Evolutionary conservation across 2,888 invertebrate species (phyloP).

Genomic region (Eilema caniola): DNA sequence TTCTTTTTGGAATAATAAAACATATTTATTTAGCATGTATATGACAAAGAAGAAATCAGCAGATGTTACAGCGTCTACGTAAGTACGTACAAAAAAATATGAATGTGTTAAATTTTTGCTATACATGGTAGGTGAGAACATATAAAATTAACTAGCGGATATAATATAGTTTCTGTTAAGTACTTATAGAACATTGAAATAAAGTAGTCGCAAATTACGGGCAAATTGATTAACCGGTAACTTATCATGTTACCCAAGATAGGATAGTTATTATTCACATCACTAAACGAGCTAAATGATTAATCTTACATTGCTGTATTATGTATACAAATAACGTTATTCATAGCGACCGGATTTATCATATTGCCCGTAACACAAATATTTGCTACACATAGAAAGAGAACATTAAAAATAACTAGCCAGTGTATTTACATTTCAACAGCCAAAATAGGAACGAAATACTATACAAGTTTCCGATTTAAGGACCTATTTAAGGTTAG

Average conservation of each 20-base stretch:
- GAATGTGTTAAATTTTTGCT: neutral
- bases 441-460: conserved; percentile 16
- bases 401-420: neutral
- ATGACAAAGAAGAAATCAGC: too few species aligned
- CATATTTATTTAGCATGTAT: too few species aligned
- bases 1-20: too few species aligned
- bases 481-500: neutral
- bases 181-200: neutral
- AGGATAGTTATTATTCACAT: neutral
- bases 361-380: neutral
- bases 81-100: too few species aligned
- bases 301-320: neutral
- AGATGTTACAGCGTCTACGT: too few species aligned
- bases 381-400: neutral
- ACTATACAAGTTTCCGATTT: neutral
- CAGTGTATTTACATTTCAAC: neutral
- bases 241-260: neutral
- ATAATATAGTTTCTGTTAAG: too few species aligned
- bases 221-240: neutral
- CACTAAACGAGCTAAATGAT: neutral
- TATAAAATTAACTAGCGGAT: too few species aligned
- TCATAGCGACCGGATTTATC: neutral
- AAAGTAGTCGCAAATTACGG: neutral
- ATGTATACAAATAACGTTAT: neutral
- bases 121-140: too few species aligned